Evolutionary conservation across 2,113 vertebrate genomes (phyloP), one percentile per base, ranked within the genome.

Genomic region (Oncorhynchus mykiss): DNA sequence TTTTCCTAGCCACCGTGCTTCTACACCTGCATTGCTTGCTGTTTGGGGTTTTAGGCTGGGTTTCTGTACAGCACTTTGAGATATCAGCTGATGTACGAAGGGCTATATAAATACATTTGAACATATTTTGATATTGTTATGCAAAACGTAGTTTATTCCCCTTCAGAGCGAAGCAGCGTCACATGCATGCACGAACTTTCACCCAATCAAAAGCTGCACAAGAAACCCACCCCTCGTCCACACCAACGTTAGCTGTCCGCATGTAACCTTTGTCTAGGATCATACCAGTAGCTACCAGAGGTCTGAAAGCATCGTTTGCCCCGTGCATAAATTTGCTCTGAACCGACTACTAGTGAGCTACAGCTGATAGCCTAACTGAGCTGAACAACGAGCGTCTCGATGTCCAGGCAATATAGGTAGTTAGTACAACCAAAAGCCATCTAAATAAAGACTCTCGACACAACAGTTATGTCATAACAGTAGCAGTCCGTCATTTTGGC

Each of bases 141-240:
- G 51, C 14, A 16, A 39, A 39, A 39, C 3, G 51, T 13, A 18
- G 16, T 57, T 18, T 4, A 1, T 57, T 7, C 18, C 54, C 54
- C 5, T 57, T 57, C 20, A 6, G 16, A 57, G 7, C 4, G 2
- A 16, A 27, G 39, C 1, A 27, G 9, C 67, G 67, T 39, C 18
- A 62, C 16, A 1, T 29, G 14, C 49, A 54, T 18, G 49, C 14
- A 4, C 1, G 11, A 34, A 14, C 20, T 70, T 71, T 73, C 66
- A 84, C 0, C 91, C 90, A 92, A 92, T 92, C 82, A 89, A 24
- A 88, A 77, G 5, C 48, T 6, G 3, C 13, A 29, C 11, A 54
- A 20, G 18, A 11, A 22, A 59, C 82, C 67, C 86, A 78, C 78
- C 77, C 62, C 62, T 34, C 31, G 29, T 65, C 48, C 80, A 27